phyloP scores from a whole-genome alignment of 2,797 vertebrate genomes.

The Myotis myotis region DNA sequence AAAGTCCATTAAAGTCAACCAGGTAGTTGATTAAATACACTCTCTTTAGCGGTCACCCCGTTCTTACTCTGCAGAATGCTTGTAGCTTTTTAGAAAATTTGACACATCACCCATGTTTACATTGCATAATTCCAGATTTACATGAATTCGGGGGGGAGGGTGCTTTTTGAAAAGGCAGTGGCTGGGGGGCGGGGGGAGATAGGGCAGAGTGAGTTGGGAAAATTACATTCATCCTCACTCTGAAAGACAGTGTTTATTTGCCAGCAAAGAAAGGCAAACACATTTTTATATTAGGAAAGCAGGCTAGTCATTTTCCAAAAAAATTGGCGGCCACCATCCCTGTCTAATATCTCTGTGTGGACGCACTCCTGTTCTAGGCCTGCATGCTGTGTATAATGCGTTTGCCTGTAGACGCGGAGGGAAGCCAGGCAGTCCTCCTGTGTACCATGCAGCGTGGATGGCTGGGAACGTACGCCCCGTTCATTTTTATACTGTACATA shows the following conservation, averaged over 20 bases:
- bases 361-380: slow-evolving; percentile 77
- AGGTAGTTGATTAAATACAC: neutral
- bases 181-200: neutral
- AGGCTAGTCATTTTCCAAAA: slow-evolving; percentile 66
- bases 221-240: slow-evolving; percentile 54
- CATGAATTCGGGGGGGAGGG: too few species aligned
- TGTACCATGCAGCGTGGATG: slow-evolving; percentile 74
- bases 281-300: slow-evolving; percentile 71
- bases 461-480: slow-evolving; percentile 78
- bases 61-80: slow-evolving; percentile 43
- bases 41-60: neutral
- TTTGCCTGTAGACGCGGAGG: slow-evolving; percentile 70
- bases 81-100: neutral
- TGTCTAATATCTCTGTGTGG: slow-evolving; percentile 71
- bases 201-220: neutral
- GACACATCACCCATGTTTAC: slow-evolving; percentile 34
- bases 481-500: slow-evolving; percentile 87
- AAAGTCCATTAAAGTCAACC: neutral
- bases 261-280: slow-evolving; percentile 71
- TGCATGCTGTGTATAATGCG: slow-evolving; percentile 82
- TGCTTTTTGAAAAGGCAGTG: neutral
- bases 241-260: slow-evolving; percentile 64
- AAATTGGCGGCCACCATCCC: slow-evolving; percentile 63
- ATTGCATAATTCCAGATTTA: neutral
- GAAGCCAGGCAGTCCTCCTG: slow-evolving; percentile 61